A percentile compares a stretch with the other conserved stretches of the same genome.
Conservation (phyloP, 2,888 invertebrate species). For the Belgica antarctica region DNA sequence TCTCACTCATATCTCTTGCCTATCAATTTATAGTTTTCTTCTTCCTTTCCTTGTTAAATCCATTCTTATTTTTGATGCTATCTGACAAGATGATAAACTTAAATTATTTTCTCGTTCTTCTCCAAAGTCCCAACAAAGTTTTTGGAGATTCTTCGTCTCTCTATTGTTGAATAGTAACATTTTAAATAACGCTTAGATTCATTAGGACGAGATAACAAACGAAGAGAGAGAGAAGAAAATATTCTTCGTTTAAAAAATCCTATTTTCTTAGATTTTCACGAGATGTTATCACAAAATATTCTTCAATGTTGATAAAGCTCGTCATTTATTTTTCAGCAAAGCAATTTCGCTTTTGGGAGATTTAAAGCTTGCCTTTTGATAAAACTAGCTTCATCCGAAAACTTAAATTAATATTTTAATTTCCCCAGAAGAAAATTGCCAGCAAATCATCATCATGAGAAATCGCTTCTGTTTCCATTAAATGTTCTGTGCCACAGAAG, state of each 20-base stretch:
- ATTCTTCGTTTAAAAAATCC: not conserved
- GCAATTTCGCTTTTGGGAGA: not conserved
- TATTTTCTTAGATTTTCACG: not conserved
- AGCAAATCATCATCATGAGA: too few relatives aligned
- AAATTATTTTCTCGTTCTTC: constrained; percentile 36
- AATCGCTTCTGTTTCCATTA: too few relatives aligned
- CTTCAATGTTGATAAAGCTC: too few relatives aligned
- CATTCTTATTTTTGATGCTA: constrained; percentile 26
- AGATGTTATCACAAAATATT: not conserved
- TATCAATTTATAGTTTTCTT: constrained; percentile 42
- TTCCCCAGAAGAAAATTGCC: too few relatives aligned
- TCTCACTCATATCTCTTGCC: constrained; percentile 40
- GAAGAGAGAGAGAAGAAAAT: not conserved
- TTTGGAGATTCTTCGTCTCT: too few relatives aligned
- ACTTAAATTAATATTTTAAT: not conserved
- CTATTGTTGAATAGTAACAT: constrained; percentile 5
- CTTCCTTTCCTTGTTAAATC: constrained; percentile 5
- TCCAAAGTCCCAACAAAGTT: constrained; percentile 8
- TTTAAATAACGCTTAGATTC: not conserved
- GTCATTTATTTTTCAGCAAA: not conserved
- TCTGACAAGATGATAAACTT: constrained; percentile 29
- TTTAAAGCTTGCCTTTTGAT: not conserved
- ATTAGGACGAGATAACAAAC: not conserved
- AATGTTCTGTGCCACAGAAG: not conserved
- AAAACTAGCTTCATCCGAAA: not conserved